Evolutionary conservation across 2,888 invertebrate species (phyloP).

Genomic region (Tachina lurida): DNA sequence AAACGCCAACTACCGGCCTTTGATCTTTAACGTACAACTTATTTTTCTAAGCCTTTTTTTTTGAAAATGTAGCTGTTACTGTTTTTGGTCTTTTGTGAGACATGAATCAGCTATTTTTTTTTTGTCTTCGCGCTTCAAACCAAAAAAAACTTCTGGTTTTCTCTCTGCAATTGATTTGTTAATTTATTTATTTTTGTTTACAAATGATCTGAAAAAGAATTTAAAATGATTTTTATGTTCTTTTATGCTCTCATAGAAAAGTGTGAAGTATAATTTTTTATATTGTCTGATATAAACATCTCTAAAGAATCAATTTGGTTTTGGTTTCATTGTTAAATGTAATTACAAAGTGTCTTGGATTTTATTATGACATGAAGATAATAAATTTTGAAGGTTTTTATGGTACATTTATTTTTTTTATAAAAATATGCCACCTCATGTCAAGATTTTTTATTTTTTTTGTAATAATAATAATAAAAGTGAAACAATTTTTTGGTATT

Average conservation of each 20-base stretch:
- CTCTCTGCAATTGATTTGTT: conserved; percentile 29
- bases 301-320: conserved; percentile 52
- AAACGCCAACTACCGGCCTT: conserved; percentile 43
- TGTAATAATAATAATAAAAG: background rate
- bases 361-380: conserved; percentile 59
- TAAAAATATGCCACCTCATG: conserved; percentile 58
- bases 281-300: background rate
- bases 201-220: conserved; percentile 41
- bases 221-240: conserved; percentile 43
- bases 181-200: conserved; percentile 36
- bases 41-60: background rate
- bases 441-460: conserved; percentile 25
- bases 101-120: conserved; percentile 68
- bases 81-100: conserved; percentile 49
- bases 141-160: conserved; percentile 44
- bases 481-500: background rate
- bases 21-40: conserved; percentile 59
- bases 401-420: background rate
- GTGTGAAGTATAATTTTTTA: conserved; percentile 61
- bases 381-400: conserved; percentile 10
- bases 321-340: conserved; percentile 51
- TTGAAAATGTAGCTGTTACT: conserved; percentile 49
- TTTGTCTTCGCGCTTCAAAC: background rate
- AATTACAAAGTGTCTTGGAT: conserved; percentile 57
- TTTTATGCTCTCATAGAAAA: conserved; percentile 50